These are phyloP conservation scores for Gymnocheta viridis DNA, from an alignment of 2,888 invertebrate genomes.

Conservation along the genomic window DNA sequence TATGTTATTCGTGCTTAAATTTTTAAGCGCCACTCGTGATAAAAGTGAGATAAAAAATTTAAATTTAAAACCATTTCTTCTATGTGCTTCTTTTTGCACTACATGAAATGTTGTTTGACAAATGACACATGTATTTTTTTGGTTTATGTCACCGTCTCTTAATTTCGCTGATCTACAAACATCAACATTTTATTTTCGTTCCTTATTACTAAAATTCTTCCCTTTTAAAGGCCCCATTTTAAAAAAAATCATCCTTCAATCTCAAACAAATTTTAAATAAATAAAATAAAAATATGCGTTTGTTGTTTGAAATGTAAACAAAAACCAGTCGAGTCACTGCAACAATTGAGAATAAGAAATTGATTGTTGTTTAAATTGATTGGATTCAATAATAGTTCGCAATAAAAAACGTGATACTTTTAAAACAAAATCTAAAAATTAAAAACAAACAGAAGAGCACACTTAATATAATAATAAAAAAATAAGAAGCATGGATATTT, in stretches of 20 bases:
- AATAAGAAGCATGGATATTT: not conserved
- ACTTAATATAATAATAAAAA: not conserved
- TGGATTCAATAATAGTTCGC: slow-evolving; percentile 56
- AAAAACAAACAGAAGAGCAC: slow-evolving; percentile 36
- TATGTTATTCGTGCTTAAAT: too few relatives aligned
- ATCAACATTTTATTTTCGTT: too few relatives aligned
- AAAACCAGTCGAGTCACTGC: slow-evolving; percentile 22
- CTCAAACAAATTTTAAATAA: not conserved
- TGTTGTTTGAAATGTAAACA: slow-evolving; percentile 49
- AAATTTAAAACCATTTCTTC: too few relatives aligned
- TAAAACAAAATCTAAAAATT: slow-evolving; percentile 19
- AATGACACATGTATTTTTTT: too few relatives aligned
- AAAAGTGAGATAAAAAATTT: too few relatives aligned
- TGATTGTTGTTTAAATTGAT: slow-evolving; percentile 65
- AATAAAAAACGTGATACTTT: slow-evolving; percentile 63
- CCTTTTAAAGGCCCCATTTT: not conserved
- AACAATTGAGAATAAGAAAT: slow-evolving; percentile 45
- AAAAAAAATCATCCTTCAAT: not conserved
- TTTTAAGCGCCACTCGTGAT: too few relatives aligned
- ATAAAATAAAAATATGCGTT: slow-evolving; percentile 30
- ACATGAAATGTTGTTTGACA: too few relatives aligned
- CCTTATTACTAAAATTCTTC: not conserved
- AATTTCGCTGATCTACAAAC: too few relatives aligned
- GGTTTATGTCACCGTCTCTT: too few relatives aligned
- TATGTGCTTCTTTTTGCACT: too few relatives aligned